Evolutionary conservation across 2,113 vertebrate genomes (phyloP), one percentile per base, ranked within the genome.

Genomic region (Hymenochirus boettgeri): DNA sequence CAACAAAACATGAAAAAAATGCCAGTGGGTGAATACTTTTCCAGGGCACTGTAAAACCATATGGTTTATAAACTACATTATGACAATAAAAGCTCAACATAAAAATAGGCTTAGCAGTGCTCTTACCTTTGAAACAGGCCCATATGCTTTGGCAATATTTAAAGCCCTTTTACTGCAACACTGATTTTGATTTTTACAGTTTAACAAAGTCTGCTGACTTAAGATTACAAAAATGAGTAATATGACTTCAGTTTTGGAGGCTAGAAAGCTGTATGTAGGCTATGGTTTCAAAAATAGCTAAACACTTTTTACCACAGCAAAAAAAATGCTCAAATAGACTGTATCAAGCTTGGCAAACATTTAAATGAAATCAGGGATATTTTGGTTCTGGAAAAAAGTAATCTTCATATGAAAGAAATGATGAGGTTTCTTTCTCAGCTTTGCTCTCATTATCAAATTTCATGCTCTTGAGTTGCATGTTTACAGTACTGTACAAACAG

Each of bases 401-500:
- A 53, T 18, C 52, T n/a, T 35, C 57, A 69, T 48, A 69, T 60
- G 35, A 69, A 69, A 69, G 56, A 69, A 33, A 60, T 11, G 12
- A 53, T 42, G 27, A 12, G 31, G 45, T 42, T 69, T 59, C 48
- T 29, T 33, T 59, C 56, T 37, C 56, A 55, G 59, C 56, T 67
- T 52, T 59, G 47, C 64, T 53, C 57, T 60, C 48, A 69, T 69
- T 69, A 60, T 60, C 65, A 69, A 45, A 69, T 69, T 69, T 69
- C 57, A 69, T 69, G 65, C 65, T 60, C 56, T 69, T 53, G 57
- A 60, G 57, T 60, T 69, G 52, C 46, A 69, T 60, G 65, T 69
- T 69, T 69, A 69, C 65, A 69, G 56, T 45, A 31, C 57, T 69
- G 47, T 60, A 69, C 57, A 69, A 69, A 69, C 56, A 69, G 33